phyloP scores from a whole-genome alignment of 1,140 invertebrate species.

The Brachystomella parvula region DNA sequence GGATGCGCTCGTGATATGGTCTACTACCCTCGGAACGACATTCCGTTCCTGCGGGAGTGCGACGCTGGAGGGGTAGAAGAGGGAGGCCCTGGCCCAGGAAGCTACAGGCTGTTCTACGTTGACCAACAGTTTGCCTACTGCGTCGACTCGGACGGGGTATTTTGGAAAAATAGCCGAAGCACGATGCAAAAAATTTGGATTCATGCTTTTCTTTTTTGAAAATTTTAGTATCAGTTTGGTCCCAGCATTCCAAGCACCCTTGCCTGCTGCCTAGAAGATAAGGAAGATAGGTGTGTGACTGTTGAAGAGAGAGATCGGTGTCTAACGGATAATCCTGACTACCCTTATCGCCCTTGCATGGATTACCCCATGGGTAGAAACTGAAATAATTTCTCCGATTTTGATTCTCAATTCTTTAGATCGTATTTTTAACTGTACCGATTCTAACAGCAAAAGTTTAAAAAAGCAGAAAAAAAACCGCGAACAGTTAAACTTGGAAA shows the following conservation, averaged over 20 bases:
- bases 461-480: too few relatives aligned
- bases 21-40: not conserved
- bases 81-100: not conserved
- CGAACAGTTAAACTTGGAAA: too few relatives aligned
- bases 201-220: not conserved
- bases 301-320: too few relatives aligned
- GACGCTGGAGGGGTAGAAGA: not conserved
- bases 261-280: not conserved
- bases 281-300: too few relatives aligned
- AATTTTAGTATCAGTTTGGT: conserved; percentile 1
- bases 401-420: too few relatives aligned
- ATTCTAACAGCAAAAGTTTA: too few relatives aligned
- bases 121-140: conserved; percentile 7
- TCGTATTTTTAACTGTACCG: too few relatives aligned
- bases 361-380: too few relatives aligned
- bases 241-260: not conserved
- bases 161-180: not conserved
- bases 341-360: too few relatives aligned
- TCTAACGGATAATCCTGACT: too few relatives aligned
- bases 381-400: too few relatives aligned
- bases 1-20: conserved; percentile 13
- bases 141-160: conserved; percentile 23
- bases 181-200: not conserved
- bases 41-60: not conserved
- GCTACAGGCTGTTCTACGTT: not conserved